phyloP scores from a whole-genome alignment of 1,140 invertebrate species.

The Papilio machaon region DNA sequence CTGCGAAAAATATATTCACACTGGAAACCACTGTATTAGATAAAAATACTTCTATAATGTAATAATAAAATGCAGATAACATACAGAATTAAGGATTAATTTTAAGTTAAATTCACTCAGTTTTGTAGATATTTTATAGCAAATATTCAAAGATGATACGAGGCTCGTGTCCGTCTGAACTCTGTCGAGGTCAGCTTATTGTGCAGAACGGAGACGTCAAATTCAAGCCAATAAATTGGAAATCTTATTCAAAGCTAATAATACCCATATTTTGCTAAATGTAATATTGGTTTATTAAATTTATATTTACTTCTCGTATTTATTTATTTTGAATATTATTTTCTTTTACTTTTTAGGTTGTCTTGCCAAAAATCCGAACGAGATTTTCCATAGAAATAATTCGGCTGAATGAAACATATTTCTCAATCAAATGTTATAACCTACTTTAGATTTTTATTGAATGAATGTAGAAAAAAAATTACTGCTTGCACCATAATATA shows the following conservation, averaged over 20 bases:
- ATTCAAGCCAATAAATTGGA: conserved; percentile 23
- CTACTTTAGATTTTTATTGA: too few species aligned
- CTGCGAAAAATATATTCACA: too few species aligned
- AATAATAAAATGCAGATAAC: not conserved
- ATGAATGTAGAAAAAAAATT: too few species aligned
- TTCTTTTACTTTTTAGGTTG: not conserved
- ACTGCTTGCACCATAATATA: too few species aligned
- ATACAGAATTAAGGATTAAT: not conserved
- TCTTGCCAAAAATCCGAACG: too few species aligned
- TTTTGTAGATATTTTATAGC: not conserved
- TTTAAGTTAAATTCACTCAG: not conserved
- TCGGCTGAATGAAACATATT: too few species aligned
- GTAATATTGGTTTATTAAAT: not conserved
- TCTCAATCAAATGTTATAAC: too few species aligned
- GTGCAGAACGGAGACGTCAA: conserved; percentile 5
- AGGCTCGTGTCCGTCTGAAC: not conserved
- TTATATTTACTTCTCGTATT: not conserved
- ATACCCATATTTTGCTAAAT: not conserved
- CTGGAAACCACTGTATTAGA: too few species aligned
- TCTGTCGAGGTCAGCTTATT: conserved; percentile 22
- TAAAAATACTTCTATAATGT: too few species aligned
- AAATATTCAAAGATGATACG: conserved; percentile 6
- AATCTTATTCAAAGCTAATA: conserved; percentile 21
- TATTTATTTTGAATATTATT: not conserved
- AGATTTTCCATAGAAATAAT: too few species aligned